Conservation (phyloP, 30 jellyfish, hydroid and myxozoan genomes). For the Hydra vulgaris region DNA sequence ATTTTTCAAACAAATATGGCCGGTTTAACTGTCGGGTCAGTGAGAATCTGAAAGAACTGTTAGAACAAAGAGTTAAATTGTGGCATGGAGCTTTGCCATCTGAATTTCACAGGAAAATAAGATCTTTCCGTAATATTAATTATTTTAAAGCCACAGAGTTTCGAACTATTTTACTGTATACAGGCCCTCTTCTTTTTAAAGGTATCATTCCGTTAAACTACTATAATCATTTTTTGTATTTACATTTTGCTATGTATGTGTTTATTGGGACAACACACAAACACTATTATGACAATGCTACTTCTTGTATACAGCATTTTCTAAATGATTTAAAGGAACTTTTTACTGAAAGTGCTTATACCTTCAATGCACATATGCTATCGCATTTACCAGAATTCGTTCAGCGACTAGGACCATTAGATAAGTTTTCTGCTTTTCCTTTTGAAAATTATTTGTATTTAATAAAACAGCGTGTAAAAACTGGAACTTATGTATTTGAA, state of each 20-base stretch:
- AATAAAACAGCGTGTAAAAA: not conserved
- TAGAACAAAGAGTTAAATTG: not conserved
- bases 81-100: not conserved
- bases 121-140: not conserved
- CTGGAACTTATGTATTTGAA: not conserved
- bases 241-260: not conserved
- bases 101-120: not conserved
- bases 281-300: not conserved
- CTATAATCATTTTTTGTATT: not conserved
- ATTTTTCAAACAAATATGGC: not conserved
- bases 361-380: not conserved
- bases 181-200: not conserved
- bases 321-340: not conserved
- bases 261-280: not conserved
- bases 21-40: not conserved
- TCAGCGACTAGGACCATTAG: not conserved
- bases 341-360: not conserved
- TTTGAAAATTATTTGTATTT: not conserved
- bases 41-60: not conserved
- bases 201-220: not conserved
- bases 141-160: not conserved
- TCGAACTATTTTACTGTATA: not conserved
- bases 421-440: not conserved
- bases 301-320: not conserved
- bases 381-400: not conserved